phyloP scores from a whole-genome alignment of 2,797 vertebrate species.

The Sciaenops ocellatus region DNA sequence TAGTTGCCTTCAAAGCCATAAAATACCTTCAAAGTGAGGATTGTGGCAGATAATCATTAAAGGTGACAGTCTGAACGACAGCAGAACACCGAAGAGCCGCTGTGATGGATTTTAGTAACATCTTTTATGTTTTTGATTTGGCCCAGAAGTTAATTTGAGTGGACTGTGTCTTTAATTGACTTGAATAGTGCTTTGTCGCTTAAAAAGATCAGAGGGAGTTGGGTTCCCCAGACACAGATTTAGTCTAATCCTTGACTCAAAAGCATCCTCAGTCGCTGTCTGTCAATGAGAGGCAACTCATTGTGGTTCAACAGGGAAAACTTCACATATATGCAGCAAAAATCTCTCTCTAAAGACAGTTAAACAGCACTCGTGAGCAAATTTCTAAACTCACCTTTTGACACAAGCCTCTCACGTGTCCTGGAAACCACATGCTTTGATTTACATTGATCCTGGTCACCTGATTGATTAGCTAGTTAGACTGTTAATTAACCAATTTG shows the following conservation, averaged over 20 bases:
- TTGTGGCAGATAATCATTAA: slow-evolving; percentile 53
- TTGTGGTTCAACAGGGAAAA: slow-evolving; percentile 18
- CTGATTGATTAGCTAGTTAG: slow-evolving; percentile 35
- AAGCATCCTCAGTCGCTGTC: slow-evolving; percentile 46
- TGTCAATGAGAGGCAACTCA: slow-evolving; percentile 39
- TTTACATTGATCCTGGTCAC: slow-evolving; percentile 45
- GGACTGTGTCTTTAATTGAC: slow-evolving; percentile 63
- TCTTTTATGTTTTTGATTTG: slow-evolving; percentile 54
- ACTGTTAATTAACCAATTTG: slow-evolving; percentile 18
- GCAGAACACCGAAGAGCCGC: slow-evolving; percentile 34
- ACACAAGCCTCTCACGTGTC: not conserved
- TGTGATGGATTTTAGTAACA: slow-evolving; percentile 29
- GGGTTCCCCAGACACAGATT: slow-evolving; percentile 64
- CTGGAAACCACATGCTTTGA: slow-evolving; percentile 24
- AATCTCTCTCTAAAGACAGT: not conserved
- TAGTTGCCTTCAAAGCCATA: slow-evolving; percentile 38
- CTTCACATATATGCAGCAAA: not conserved
- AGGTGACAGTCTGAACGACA: slow-evolving; percentile 56
- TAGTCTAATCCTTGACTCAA: slow-evolving; percentile 62
- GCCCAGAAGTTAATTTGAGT: slow-evolving; percentile 60
- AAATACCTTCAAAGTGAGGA: slow-evolving; percentile 52
- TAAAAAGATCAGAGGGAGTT: slow-evolving; percentile 60
- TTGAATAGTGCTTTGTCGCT: slow-evolving; percentile 55
- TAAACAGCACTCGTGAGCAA: not conserved
- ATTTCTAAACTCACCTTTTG: not conserved